A percentile compares a stretch with the other conserved stretches of the same genome.
Evolutionary conservation across 2,797 vertebrate genomes (phyloP).

Genomic region (Percopsis omiscomaycus): DNA sequence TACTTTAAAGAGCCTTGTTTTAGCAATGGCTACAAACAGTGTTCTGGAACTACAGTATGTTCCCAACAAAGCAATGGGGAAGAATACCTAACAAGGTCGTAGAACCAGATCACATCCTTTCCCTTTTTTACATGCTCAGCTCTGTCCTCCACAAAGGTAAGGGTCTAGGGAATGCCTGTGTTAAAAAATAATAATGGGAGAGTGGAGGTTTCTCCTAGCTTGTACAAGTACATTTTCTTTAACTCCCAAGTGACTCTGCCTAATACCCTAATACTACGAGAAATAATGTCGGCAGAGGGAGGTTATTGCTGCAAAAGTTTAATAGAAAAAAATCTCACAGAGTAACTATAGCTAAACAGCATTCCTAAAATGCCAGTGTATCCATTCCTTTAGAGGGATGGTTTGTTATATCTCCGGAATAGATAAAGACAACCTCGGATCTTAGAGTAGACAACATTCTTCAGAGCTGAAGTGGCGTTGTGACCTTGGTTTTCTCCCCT

Average conservation of each 20-base stretch:
- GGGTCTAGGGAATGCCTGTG: background rate
- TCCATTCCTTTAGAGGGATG: constrained; percentile 32
- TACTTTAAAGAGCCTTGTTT: constrained; percentile 25
- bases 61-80: constrained; percentile 12
- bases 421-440: constrained; percentile 16
- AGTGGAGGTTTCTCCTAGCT: constrained; percentile 7
- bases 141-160: constrained; percentile 10
- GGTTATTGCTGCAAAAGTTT: constrained; percentile 28
- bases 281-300: constrained; percentile 34
- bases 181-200: constrained; percentile 13
- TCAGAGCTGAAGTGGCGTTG: constrained; percentile 15
- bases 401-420: constrained; percentile 1
- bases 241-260: constrained; percentile 49
- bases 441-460: constrained; percentile 10
- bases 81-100: constrained; percentile 37
- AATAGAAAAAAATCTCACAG: constrained; percentile 25
- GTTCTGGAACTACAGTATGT: background rate
- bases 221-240: constrained; percentile 33
- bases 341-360: constrained; percentile 17
- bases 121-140: constrained; percentile 13
- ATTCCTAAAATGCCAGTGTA: constrained; percentile 21
- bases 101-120: constrained; percentile 39
- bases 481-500: constrained; percentile 45
- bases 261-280: constrained; percentile 19
- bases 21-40: constrained; percentile 11